Evolutionary conservation across 2,888 invertebrate species (phyloP).

Genomic region (Hydraecia micacea): DNA sequence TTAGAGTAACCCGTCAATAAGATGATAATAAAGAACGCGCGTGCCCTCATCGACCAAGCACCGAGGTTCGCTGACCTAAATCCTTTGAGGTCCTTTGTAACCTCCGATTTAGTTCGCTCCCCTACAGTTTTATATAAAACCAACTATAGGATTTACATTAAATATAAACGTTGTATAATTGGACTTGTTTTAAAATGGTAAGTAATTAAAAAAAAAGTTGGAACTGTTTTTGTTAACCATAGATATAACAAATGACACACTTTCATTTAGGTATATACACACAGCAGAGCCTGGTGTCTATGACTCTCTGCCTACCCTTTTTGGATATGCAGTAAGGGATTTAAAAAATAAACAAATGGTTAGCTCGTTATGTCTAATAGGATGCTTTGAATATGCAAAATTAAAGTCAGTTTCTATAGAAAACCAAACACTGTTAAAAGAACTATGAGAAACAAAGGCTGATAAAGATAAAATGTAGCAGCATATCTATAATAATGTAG

Average conservation of each 20-base stretch:
- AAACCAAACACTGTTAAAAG: neutral
- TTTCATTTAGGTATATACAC: neutral
- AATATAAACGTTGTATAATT: neutral
- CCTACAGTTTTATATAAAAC: neutral
- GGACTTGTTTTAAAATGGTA: neutral
- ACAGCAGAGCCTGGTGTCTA: neutral
- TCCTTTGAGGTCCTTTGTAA: conserved; percentile 36
- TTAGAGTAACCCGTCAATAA: neutral
- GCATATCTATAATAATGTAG: neutral
- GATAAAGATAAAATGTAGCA: neutral
- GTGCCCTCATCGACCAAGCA: conserved; percentile 30
- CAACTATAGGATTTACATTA: neutral
- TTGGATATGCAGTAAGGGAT: too few species aligned
- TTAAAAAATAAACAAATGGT: conserved; percentile 18
- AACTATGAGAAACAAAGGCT: neutral
- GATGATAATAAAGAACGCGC: conserved; percentile 4
- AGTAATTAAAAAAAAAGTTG: neutral
- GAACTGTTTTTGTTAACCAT: neutral
- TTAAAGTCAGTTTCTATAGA: neutral
- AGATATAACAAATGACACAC: neutral
- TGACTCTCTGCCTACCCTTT: neutral
- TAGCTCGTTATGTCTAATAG: neutral
- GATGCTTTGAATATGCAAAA: neutral
- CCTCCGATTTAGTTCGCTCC: conserved; percentile 6
- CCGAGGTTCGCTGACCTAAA: conserved; percentile 37